Conservation (phyloP, 2,888 invertebrate species). For the Halocaridina rubra region DNA sequence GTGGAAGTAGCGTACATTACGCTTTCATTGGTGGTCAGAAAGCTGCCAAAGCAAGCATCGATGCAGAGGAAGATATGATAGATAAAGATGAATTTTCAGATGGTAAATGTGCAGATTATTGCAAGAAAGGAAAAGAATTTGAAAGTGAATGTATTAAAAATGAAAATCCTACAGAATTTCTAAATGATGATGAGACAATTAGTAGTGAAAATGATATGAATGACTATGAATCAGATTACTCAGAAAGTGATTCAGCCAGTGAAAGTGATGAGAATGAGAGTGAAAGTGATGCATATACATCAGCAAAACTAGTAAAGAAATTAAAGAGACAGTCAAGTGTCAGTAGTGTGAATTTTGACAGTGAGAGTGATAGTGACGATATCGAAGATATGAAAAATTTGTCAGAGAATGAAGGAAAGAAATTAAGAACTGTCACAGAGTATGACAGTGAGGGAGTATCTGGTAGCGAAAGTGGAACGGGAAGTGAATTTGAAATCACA, state of each 20-base stretch:
- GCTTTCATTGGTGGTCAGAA: too few species aligned
- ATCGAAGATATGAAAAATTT: too few species aligned
- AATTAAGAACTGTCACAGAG: too few species aligned
- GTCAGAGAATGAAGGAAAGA: too few species aligned
- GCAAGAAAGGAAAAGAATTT: background rate
- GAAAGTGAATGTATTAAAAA: background rate
- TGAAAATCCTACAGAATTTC: background rate
- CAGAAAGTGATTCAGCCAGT: background rate
- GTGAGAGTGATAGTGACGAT: background rate
- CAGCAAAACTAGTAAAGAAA: too few species aligned
- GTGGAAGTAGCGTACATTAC: background rate
- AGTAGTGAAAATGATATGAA: background rate
- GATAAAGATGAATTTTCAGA: background rate
- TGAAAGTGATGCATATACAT: background rate
- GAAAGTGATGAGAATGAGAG: background rate
- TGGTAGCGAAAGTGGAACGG: too few species aligned
- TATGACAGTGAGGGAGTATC: background rate
- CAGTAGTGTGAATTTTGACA: background rate
- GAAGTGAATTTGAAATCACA: too few species aligned
- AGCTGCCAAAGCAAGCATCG: background rate
- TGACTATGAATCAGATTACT: background rate
- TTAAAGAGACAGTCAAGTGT: too few species aligned
- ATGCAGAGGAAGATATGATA: background rate
- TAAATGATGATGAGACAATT: background rate
- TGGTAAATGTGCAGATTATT: too few species aligned